A percentile compares a stretch with the other conserved stretches of the same genome.
Evolutionary conservation across 2,113 vertebrate species (phyloP).

Genomic region (Micromys minutus): DNA sequence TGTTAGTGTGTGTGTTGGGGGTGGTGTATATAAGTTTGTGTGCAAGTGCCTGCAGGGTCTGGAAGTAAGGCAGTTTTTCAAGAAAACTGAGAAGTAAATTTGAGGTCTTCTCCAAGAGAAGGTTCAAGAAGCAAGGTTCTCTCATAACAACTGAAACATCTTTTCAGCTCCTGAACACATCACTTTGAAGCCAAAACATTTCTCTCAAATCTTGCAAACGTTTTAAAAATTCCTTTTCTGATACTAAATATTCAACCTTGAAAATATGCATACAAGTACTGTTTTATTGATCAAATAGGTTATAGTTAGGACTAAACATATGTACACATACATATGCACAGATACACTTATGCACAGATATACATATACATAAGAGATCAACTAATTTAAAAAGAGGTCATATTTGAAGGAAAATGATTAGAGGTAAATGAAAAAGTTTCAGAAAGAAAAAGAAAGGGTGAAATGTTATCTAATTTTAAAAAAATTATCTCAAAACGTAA

Average conservation of each 20-base stretch:
- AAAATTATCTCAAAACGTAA: neutral
- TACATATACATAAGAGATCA: neutral
- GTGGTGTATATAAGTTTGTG: neutral
- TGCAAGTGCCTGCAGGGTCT: neutral
- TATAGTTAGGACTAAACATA: neutral
- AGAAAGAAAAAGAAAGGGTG: neutral
- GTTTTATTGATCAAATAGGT: neutral
- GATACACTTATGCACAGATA: too few species aligned
- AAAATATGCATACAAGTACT: neutral
- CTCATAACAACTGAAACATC: neutral
- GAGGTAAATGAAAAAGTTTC: neutral
- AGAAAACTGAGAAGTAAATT: neutral
- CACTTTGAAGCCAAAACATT: neutral
- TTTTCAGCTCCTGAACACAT: neutral
- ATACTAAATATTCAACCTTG: neutral
- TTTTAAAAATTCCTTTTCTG: neutral
- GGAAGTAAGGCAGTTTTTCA: neutral
- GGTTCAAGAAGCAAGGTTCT: too few species aligned
- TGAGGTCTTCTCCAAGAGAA: neutral
- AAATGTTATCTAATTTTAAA: neutral
- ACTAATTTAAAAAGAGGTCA: neutral
- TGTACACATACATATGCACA: too few species aligned
- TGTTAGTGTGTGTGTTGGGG: neutral
- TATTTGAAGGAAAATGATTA: neutral
- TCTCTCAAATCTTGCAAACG: neutral